Evolutionary conservation across 2,888 invertebrate genomes (phyloP), one percentile per base, ranked within the genome.

Genomic region (Pelosia muscerda): DNA sequence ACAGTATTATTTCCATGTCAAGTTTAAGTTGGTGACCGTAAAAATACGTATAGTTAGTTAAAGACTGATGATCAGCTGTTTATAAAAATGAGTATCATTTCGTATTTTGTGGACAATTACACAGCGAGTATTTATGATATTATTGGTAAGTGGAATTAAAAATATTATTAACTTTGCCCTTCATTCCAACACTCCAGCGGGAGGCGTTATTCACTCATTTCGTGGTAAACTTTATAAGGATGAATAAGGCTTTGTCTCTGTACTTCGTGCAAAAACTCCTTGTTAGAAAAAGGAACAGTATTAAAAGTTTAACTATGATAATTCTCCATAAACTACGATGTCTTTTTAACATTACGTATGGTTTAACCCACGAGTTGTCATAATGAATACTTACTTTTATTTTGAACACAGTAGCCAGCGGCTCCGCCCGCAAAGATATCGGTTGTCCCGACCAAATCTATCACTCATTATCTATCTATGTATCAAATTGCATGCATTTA

Each of bases 71-170:
- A 76, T 77, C 76, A 79, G 69, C 83, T 77, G 78, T 72, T 78
- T 75, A 69, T 76, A 64, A 88, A 84, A 81, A 94, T 94, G 94
- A 84, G 88, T 79, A 88, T 90, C 88, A 74, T 92, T 76, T 88
- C 90, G 2, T 83, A 91, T 86, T 88, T 88, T 78, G 82, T 90
- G 82, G 91, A 92, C 76, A 92, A 92, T 78, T 94, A 92, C 77
- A 91, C 92, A 6, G 87, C 92, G 65, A 92, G 90, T 74, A 67
- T 95, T 55, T 93, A 94, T 78, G 90, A 93, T 82, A 90, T 94
- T 71, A 88, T 94, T 64, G 92, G 95, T 95, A 78, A 94, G 95
- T 92, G 49, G 61, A 65, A 67, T 69, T 76, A 69, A 66, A 72
- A 63, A 31, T 65, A 34, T 59, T 62, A 63, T 65, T 63, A 73